Evolutionary conservation across 2,888 invertebrate genomes (phyloP), one percentile per base, ranked within the genome.

Genomic region (Timema podura): DNA sequence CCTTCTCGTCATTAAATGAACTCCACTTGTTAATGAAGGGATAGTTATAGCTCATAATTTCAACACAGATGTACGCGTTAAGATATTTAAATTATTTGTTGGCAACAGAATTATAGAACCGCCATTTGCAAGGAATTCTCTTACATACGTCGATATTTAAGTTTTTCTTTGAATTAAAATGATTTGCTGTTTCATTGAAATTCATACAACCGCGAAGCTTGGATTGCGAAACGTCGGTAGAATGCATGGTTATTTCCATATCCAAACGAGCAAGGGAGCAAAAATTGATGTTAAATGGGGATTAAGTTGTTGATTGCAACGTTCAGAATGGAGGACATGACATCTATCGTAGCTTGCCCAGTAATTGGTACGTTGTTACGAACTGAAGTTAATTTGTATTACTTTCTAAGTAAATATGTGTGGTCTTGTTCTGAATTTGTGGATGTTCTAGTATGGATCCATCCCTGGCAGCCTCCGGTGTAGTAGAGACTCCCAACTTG

Each of bases 41-140:
- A 51, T 15, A 67, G 45, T 45, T 10, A 48, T 48, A n/a, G 10
- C 44, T 51, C 30, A 16, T 61, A 15, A 15, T 30, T 13, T 61
- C n/a, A 61, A 15, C 16, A 61, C 13, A 61, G 10, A n/a, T 16
- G 16, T 30, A 30, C 30, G 30, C 30, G 30, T 30, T 30, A 30
- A 30, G 30, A 30, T 44, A 61, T 13, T 30, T 30, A 30, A 30
- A 30, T 30, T 30, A 30, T 30, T 30, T 30, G 59, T 45, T 47
- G 13, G 51, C 15, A 47, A 15, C 30, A 48, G 57, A 72, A 70
- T 72, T 70, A 68, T 68, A 49, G 54, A 70, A 68, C 73, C 73
- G 73, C 73, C 73, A 73, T 73, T 73, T 73, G 73, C 73, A 73
- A 65, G 72, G 66, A 72, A 72, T 70, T 70, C 70, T 69, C 54